These are phyloP conservation scores for Chaenodraco wilsoni DNA, from an alignment of 2,797 vertebrate species.

Conservation along the genomic window DNA sequence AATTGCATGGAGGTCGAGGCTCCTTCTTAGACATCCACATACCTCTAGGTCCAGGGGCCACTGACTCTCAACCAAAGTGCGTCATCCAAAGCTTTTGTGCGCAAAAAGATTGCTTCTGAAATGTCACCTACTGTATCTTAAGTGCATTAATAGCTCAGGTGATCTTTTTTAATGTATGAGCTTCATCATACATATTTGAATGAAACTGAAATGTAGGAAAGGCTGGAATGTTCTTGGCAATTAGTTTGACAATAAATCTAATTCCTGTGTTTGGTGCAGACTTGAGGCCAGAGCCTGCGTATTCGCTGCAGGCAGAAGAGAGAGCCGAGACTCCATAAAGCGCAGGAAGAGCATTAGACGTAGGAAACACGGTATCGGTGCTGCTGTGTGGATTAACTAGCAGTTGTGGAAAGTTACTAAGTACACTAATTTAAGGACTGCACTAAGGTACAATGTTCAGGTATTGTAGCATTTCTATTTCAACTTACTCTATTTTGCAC, in stretches of 20 bases:
- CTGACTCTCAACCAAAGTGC: neutral
- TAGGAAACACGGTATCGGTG: slow-evolving; percentile 9
- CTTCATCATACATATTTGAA: neutral
- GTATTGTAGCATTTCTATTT: neutral
- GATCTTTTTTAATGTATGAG: neutral
- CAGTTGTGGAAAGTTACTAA: neutral
- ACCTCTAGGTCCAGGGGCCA: slow-evolving; percentile 1
- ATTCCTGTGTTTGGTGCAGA: neutral
- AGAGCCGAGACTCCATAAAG: slow-evolving; percentile 10
- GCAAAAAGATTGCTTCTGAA: neutral
- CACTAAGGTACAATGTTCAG: neutral
- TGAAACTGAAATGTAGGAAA: neutral
- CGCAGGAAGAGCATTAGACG: slow-evolving; percentile 10
- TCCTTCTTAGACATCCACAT: slow-evolving; percentile 8
- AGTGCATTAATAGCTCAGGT: slow-evolving; percentile 1
- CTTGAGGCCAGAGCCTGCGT: slow-evolving; percentile 3
- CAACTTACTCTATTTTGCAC: no score
- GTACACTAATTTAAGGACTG: neutral
- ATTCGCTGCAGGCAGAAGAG: slow-evolving; percentile 19
- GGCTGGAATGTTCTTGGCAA: neutral
- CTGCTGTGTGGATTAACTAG: neutral
- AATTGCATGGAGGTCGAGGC: slow-evolving; percentile 23
- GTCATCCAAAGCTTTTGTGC: slow-evolving; percentile 10
- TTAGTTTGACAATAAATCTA: neutral
- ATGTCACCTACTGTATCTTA: neutral